These are phyloP conservation scores for Actias luna DNA, from an alignment of 2,888 invertebrate species.

Conservation along the genomic window DNA sequence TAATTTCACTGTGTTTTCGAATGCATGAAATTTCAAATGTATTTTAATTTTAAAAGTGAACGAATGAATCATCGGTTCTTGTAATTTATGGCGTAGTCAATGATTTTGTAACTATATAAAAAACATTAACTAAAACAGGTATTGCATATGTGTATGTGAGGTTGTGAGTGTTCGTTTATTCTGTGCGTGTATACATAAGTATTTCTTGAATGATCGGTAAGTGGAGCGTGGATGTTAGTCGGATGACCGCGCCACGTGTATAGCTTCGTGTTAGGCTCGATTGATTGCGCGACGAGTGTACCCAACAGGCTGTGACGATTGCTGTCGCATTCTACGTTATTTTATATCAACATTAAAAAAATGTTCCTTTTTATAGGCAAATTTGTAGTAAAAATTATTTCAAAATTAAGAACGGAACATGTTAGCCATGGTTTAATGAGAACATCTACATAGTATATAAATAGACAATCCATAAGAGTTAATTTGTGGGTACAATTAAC, in stretches of 20 bases:
- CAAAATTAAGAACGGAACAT: no score
- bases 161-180: background rate
- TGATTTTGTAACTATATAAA: background rate
- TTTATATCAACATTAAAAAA: background rate
- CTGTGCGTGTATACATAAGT: conserved; percentile 29
- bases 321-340: conserved; percentile 34
- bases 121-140: background rate
- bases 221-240: conserved; percentile 60
- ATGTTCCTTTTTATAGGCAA: background rate
- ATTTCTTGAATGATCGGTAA: conserved; percentile 67
- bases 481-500: no score
- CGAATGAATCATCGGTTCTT: background rate
- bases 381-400: background rate
- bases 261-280: conserved; percentile 53
- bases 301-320: conserved; percentile 50
- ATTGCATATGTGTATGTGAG: background rate
- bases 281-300: conserved; percentile 51
- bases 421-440: no score
- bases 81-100: background rate
- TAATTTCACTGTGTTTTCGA: no score
- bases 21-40: no score
- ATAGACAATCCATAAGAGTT: no score
- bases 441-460: no score
- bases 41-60: background rate
- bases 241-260: conserved; percentile 55